phyloP scores from a whole-genome alignment of 2,888 invertebrate species.

The Eristalis tenax region DNA sequence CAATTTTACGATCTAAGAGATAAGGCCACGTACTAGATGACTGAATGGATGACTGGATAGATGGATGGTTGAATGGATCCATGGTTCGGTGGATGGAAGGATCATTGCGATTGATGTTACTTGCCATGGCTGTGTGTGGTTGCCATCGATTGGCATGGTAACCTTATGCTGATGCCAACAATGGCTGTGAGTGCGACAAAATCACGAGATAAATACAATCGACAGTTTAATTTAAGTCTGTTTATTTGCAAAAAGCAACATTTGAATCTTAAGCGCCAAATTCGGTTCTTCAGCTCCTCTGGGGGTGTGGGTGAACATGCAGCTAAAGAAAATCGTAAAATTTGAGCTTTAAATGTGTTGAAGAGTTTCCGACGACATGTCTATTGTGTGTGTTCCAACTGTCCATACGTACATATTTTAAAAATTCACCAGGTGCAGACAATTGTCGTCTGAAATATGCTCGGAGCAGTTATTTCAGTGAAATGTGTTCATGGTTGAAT shows the following conservation, averaged over 20 bases:
- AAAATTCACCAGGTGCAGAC: no score
- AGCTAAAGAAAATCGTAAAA: no score
- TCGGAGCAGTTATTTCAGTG: no score
- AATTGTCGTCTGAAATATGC: no score
- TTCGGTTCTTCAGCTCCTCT: no score
- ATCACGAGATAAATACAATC: constrained; percentile 55
- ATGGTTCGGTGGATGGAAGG: constrained; percentile 58
- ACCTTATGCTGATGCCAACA: constrained; percentile 44
- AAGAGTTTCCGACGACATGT: no score
- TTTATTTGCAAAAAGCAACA: constrained; percentile 49
- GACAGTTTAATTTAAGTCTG: constrained; percentile 59
- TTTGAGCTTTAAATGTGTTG: no score
- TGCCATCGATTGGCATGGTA: constrained; percentile 58
- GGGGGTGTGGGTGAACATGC: no score
- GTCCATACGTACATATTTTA: no score
- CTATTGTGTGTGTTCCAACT: no score
- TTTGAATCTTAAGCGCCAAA: neutral
- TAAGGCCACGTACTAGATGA: constrained; percentile 73
- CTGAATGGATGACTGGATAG: constrained; percentile 68
- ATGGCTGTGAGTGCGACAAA: constrained; percentile 27
- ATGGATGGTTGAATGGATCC: constrained; percentile 61
- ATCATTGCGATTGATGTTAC: constrained; percentile 55
- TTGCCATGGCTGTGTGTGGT: constrained; percentile 22
- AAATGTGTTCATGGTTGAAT: no score
- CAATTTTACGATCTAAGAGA: constrained; percentile 75